Evolutionary conservation across 2,888 invertebrate genomes (phyloP), one percentile per base, ranked within the genome.

Genomic region (Dicranocentrus wangi): DNA sequence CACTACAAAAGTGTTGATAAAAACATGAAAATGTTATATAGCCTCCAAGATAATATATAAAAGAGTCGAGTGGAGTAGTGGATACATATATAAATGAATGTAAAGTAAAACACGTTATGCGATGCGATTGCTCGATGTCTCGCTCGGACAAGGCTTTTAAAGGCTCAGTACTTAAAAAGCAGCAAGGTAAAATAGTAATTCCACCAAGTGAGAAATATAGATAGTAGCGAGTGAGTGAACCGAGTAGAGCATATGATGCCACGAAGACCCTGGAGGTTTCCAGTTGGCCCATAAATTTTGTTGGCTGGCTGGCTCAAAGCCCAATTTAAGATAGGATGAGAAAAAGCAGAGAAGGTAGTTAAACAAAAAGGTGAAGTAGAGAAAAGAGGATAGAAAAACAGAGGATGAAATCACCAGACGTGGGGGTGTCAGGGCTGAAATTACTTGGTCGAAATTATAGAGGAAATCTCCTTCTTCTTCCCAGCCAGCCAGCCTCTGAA

Each of bases 381-480:
- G 32, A 66, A 73, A 68, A 42, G 68, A 66, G 72, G 68, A 80
- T 72, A 47, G 43, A 47, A 43, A 17, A 58, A 32, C 53, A 81
- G 65, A 71, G 53, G 71, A 81, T 81, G 80, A 81, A 81, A 81
- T 81, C 69, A 80, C 61, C 69, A 73, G 80, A 72, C 79, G 72
- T 80, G 72, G 72, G 79, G 79, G 79, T 80, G 79, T 80, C 79
- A 80, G 61, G 79, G 72, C 79, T 80, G 72, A 80, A 80, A 80
- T 80, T 80, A 80, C 79, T 80, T 80, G 72, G 72, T 72, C 72
- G 79, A 80, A 80, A 80, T 80, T 80, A 80, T 80, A 80, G 72
- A 80, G 71, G 71, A 72, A 80, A 66, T 60, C 79, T 55, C 60
- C 68, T 80, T 80, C 61, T 68, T 60, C 42, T 61, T 39, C 55